A percentile compares a stretch with the other conserved stretches of the same genome.
These are phyloP conservation scores for Prietella phreatophila DNA, from an alignment of 2,113 vertebrate species.

Conservation along the genomic window DNA sequence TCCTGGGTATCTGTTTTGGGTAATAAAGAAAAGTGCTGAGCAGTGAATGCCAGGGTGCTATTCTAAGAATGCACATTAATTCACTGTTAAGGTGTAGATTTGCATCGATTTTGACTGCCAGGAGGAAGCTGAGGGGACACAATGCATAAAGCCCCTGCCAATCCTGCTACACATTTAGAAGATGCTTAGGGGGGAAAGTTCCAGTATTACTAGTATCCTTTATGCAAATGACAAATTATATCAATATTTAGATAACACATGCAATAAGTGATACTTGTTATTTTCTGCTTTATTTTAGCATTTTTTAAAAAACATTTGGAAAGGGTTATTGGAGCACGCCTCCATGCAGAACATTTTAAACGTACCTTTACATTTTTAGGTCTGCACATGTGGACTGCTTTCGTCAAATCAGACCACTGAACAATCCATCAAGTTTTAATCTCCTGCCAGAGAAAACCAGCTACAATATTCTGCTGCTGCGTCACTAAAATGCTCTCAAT, in stretches of 20 bases:
- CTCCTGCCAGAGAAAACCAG: background rate
- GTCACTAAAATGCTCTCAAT: background rate
- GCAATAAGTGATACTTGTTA: background rate
- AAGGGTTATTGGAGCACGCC: background rate
- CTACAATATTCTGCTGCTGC: background rate
- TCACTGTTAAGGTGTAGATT: slow-evolving; percentile 63
- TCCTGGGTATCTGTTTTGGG: slow-evolving; percentile 59
- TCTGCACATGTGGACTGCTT: background rate
- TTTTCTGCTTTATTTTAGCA: background rate
- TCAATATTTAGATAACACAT: slow-evolving; percentile 12
- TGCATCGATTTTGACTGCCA: slow-evolving; percentile 63
- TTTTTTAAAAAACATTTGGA: background rate
- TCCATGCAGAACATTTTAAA: no score
- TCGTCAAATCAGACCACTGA: background rate
- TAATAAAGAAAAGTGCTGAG: slow-evolving; percentile 65
- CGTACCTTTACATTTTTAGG: background rate
- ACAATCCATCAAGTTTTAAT: slow-evolving; percentile 1
- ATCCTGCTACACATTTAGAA: background rate
- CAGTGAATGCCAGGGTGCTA: slow-evolving; percentile 47
- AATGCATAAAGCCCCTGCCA: slow-evolving; percentile 46
- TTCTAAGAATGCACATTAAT: slow-evolving; percentile 63
- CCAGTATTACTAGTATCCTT: background rate
- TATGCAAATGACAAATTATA: background rate
- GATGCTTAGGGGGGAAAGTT: background rate
- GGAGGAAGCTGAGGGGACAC: slow-evolving; percentile 29